Percentiles rank a stretch among this genome's conserved stretches.
Conservation (phyloP, 2,113 vertebrate genomes). For the Sinocyclocheilus anophthalmus region DNA sequence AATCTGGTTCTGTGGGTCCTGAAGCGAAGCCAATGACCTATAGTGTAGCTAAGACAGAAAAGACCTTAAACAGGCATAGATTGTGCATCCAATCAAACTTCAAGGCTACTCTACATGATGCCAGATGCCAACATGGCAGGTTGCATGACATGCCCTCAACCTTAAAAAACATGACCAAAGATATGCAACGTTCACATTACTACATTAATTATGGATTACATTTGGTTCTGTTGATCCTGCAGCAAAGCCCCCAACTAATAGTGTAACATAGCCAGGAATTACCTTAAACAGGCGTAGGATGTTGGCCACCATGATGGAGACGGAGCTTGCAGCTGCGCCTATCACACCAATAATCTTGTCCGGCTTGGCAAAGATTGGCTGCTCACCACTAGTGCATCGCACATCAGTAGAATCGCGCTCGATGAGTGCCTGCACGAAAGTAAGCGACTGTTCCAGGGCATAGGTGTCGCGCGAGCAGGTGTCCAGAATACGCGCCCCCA, state of each 20-base stretch:
- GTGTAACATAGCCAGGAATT: constrained; percentile 57
- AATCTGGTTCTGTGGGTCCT: not conserved
- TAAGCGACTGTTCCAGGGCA: constrained; percentile 90
- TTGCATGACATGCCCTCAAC: not conserved
- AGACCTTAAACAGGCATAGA: constrained; percentile 96
- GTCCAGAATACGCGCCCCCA: constrained; percentile 93
- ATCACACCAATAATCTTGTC: constrained; percentile 97
- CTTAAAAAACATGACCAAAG: not conserved
- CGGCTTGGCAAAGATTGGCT: constrained; percentile 92
- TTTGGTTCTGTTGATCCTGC: not conserved
- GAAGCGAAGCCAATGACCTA: not conserved
- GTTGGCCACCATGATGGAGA: constrained; percentile 98
- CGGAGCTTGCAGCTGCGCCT: constrained; percentile 94
- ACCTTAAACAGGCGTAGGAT: constrained; percentile 98
- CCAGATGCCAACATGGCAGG: not conserved
- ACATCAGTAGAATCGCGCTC: constrained; percentile 92
- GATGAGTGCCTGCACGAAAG: constrained; percentile 94
- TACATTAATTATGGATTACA: not conserved
- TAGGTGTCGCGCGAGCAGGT: constrained; percentile 96
- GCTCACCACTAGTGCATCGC: constrained; percentile 91
- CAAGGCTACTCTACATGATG: not conserved
- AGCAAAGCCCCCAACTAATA: not conserved
- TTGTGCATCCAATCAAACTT: constrained; percentile 71
- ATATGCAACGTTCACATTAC: not conserved
- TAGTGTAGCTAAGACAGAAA: constrained; percentile 40